Evolutionary conservation across 1,140 invertebrate genomes (phyloP), one percentile per base, ranked within the genome.

Genomic region (Arctopsyche grandis): DNA sequence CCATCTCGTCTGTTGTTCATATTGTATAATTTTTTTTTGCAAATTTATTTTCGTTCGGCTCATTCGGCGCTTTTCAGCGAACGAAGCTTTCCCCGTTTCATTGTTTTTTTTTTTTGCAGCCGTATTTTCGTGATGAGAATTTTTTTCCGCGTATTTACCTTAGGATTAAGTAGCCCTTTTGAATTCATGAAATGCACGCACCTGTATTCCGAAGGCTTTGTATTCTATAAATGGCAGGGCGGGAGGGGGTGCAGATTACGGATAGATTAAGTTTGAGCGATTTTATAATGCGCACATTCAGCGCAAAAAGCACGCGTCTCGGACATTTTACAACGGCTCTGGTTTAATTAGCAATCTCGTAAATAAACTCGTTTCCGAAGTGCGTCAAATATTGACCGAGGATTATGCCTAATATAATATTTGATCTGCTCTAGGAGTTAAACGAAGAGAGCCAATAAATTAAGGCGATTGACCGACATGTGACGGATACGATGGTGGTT

Each of bases 161-260:
- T 9, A 1, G 56, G 56, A 60, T 60, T 60, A 60, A 60, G 56
- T 60, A 60, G 56, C 56, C 56, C 56, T 60, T 52, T 60, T 60
- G 56, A 60, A 60, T 60, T 60, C 56, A 21, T 21, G 56, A 60
- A 60, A 60, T 60, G 56, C 56, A 60, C 56, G 16, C 56, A 21
- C 56, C 56, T 21, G 14, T 60, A 60, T 60, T 52, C 48, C 12
- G 48, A 14, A 38, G 29, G 48, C 48, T 52, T 52, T 52, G 16
- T 52, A 16, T 52, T 52, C 16, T 52, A 16, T 52, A 52, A 52
- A 38, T 38, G 29, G 29, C 29, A 38, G 29, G 3, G 7, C 3
- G 7, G 29, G 29, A 1, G 29, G 29, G 12, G 48, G 48, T 52
- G 48, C 48, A 52, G 48, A 52, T 52, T 52, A 52, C 12, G 48